These are phyloP conservation scores for Nomada fucata DNA, from an alignment of 2,888 invertebrate genomes.

Conservation along the genomic window DNA sequence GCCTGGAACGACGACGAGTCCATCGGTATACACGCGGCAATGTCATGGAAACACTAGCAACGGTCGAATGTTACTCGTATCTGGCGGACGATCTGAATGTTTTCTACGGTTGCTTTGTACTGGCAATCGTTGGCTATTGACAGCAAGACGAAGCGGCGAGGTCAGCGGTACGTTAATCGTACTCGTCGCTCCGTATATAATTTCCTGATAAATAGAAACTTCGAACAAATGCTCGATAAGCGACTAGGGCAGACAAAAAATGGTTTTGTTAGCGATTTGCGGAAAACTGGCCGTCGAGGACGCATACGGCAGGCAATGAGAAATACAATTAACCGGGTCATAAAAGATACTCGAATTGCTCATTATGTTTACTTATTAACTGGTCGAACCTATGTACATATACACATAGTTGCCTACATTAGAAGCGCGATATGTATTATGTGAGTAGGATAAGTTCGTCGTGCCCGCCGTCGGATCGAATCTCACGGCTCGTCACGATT, in stretches of 20 bases:
- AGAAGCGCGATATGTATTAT: background rate
- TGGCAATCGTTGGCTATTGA: conserved; percentile 51
- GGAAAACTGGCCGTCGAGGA: conserved; percentile 5
- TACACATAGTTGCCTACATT: background rate
- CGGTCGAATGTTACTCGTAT: conserved; percentile 43
- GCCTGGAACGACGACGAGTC: background rate
- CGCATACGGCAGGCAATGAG: background rate
- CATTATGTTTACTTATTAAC: background rate
- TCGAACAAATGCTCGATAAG: background rate
- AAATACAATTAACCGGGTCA: background rate
- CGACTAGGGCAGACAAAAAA: background rate
- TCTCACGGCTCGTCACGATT: conserved; percentile 21
- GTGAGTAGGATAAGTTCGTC: background rate
- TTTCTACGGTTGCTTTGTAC: conserved; percentile 54
- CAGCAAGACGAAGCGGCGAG: conserved; percentile 36
- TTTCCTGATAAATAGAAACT: conserved; percentile 52
- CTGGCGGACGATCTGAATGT: conserved; percentile 49
- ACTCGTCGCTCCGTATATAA: conserved; percentile 31
- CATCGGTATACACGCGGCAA: background rate
- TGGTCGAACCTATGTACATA: background rate
- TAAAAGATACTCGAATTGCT: background rate
- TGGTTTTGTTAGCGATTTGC: conserved; percentile 1
- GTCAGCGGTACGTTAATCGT: conserved; percentile 34
- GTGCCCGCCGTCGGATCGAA: conserved; percentile 5
- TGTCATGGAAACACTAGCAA: conserved; percentile 26